Conservation (phyloP, 2,113 vertebrate genomes). For the Sinocyclocheilus anophthalmus region DNA sequence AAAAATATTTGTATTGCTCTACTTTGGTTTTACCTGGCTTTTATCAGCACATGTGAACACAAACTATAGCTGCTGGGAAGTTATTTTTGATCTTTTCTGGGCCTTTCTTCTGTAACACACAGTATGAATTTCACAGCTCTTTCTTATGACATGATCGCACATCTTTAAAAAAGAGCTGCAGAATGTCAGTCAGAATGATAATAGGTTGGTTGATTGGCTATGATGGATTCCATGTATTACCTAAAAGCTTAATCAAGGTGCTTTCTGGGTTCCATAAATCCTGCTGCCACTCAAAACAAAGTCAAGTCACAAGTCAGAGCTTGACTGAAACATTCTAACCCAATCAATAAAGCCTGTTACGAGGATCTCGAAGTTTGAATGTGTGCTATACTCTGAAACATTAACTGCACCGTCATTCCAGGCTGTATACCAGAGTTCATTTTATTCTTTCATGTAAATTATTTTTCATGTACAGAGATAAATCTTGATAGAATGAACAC, state of each 20-base stretch:
- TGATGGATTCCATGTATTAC: slow-evolving; percentile 49
- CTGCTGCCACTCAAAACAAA: slow-evolving; percentile 57
- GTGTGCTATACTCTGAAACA: not conserved
- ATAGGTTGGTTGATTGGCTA: slow-evolving; percentile 37
- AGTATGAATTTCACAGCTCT: slow-evolving; percentile 38
- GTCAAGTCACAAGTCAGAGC: slow-evolving; percentile 26
- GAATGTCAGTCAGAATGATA: slow-evolving; percentile 45
- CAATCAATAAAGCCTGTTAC: slow-evolving; percentile 17
- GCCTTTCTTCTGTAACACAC: slow-evolving; percentile 39
- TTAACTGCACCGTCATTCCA: not conserved
- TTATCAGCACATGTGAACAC: slow-evolving; percentile 5
- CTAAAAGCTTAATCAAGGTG: slow-evolving; percentile 50
- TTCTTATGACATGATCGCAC: not conserved
- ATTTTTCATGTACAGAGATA: not conserved
- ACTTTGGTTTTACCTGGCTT: slow-evolving; percentile 10
- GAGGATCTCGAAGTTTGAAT: not conserved
- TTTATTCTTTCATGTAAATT: not conserved
- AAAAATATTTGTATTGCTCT: not conserved
- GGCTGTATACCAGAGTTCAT: no score
- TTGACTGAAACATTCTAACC: slow-evolving; percentile 1
- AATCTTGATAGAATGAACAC: not conserved
- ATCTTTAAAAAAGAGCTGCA: slow-evolving; percentile 43
- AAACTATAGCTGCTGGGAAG: not conserved
- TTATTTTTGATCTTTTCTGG: slow-evolving; percentile 26
- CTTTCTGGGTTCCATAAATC: slow-evolving; percentile 31